Conservation (phyloP, 2,113 vertebrate genomes). For the Hippocampus barbouri region DNA sequence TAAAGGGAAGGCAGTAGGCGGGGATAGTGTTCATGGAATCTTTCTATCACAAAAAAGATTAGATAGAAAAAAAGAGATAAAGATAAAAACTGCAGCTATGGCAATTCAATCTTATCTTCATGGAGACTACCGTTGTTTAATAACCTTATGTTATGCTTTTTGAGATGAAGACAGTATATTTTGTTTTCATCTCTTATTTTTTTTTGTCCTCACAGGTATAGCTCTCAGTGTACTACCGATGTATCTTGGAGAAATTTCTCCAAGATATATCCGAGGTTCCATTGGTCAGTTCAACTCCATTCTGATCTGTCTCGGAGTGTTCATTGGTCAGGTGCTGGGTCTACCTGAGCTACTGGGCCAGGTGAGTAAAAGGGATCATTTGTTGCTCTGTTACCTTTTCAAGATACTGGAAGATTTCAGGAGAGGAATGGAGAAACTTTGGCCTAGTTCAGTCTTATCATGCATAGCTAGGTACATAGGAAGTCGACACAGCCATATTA, state of each 20-base stretch:
- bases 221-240: conserved; percentile 88
- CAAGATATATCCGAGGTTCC: conserved; percentile 82
- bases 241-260: conserved; percentile 94
- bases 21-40: background rate
- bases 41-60: background rate
- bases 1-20: background rate
- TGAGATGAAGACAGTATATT: background rate
- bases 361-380: conserved; percentile 64
- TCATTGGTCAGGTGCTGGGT: conserved; percentile 85
- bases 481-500: background rate
- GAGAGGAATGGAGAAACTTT: background rate
- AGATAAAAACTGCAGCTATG: background rate
- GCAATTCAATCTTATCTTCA: background rate
- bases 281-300: conserved; percentile 89
- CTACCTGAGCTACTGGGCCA: conserved; percentile 88
- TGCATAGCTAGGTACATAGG: background rate
- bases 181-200: too few relatives aligned
- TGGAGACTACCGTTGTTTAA: background rate
- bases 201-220: conserved; percentile 72
- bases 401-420: background rate
- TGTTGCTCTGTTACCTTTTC: background rate
- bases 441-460: background rate
- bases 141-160: background rate
- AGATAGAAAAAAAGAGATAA: background rate
- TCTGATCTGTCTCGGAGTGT: conserved; percentile 91